These are phyloP conservation scores for Charadrius vociferus DNA, from an alignment of 2,113 vertebrate species.

Conservation along the genomic window DNA sequence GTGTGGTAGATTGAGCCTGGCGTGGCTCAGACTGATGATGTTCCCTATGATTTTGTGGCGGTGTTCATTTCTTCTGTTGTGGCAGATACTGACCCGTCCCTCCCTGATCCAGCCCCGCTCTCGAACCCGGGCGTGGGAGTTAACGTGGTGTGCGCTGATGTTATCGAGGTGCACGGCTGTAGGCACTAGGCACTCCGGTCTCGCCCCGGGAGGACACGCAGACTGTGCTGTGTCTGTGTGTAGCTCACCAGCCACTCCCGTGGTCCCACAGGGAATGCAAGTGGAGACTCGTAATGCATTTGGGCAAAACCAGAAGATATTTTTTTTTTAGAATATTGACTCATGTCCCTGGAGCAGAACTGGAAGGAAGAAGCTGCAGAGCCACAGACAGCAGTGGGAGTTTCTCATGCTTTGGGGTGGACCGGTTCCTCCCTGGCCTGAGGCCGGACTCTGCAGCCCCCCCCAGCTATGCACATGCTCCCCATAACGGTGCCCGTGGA, in stretches of 20 bases:
- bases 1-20: not conserved
- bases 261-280: rapidly evolving
- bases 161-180: not conserved
- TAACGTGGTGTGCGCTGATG: not conserved
- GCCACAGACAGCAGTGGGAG: not conserved
- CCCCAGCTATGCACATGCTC: not conserved
- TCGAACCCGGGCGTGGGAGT: not conserved
- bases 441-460: not conserved
- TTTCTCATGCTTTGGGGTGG: not conserved
- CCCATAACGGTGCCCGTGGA: rapidly evolving
- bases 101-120: not conserved
- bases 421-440: not conserved
- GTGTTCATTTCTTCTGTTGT: not conserved
- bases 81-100: not conserved
- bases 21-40: not conserved
- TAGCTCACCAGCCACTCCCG: not conserved
- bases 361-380: not conserved
- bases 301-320: not conserved
- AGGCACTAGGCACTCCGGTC: not conserved
- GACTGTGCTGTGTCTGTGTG: not conserved
- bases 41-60: not conserved
- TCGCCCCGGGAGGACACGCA: not conserved
- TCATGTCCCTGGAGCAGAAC: not conserved
- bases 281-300: not conserved
- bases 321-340: not conserved